A percentile compares a stretch with the other conserved stretches of the same genome.
Conservation (phyloP, 2,113 vertebrate genomes). For the Syrmaticus mikado region DNA sequence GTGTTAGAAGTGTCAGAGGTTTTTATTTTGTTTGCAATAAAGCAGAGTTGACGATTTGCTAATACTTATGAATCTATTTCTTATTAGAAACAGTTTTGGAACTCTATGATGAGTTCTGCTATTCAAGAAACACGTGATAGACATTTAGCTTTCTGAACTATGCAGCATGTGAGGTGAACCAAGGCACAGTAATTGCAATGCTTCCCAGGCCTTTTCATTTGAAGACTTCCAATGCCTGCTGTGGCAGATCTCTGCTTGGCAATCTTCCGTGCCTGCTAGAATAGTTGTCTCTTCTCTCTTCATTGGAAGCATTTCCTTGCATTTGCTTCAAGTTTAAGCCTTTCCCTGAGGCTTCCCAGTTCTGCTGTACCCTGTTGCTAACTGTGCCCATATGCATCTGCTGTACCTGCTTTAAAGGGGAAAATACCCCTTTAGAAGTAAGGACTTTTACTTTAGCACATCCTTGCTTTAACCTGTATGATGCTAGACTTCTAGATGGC, state of each 20-base stretch:
- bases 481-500: background rate
- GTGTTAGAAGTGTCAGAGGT: background rate
- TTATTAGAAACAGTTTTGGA: slow-evolving; percentile 24
- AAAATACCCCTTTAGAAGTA: background rate
- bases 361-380: background rate
- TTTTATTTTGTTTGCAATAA: background rate
- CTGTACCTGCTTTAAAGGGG: background rate
- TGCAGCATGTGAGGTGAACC: slow-evolving; percentile 49
- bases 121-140: slow-evolving; percentile 30
- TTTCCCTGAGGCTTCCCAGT: background rate
- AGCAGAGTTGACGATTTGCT: background rate
- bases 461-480: background rate
- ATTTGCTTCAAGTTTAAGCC: background rate
- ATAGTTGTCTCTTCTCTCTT: slow-evolving; percentile 23
- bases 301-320: background rate
- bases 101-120: background rate
- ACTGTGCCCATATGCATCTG: background rate
- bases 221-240: background rate
- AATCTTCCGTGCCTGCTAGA: slow-evolving; percentile 7
- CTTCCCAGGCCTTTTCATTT: slow-evolving; percentile 49
- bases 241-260: slow-evolving; percentile 30
- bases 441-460: background rate
- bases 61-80: slow-evolving; percentile 5
- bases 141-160: slow-evolving; percentile 37
- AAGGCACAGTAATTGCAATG: background rate